Evolutionary conservation across 2,888 invertebrate genomes (phyloP).

Genomic region (Plutella xylostella): DNA sequence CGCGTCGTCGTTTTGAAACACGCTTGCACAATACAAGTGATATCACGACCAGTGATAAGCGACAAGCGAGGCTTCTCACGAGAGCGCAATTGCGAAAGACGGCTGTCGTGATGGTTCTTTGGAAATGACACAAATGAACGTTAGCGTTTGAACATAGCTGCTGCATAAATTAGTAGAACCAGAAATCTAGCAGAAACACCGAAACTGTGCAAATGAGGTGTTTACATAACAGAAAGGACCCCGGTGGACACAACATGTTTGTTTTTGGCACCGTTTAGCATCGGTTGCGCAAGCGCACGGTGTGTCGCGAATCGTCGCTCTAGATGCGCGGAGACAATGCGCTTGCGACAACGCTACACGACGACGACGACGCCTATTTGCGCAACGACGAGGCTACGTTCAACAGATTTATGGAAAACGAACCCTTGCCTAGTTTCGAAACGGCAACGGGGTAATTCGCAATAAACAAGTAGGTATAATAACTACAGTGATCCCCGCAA

Average conservation of each 20-base stretch:
- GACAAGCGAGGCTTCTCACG: conserved; percentile 12
- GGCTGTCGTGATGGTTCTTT: conserved; percentile 15
- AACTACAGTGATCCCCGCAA: too few species aligned
- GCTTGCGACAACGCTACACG: background rate
- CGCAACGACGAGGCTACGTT: background rate
- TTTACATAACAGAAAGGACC: background rate
- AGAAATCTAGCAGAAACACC: background rate
- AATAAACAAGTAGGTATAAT: too few species aligned
- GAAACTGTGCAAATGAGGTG: background rate
- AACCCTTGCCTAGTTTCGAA: background rate
- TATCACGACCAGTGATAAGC: conserved; percentile 24
- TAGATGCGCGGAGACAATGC: conserved; percentile 10
- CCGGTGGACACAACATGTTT: background rate
- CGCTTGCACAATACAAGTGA: conserved; percentile 9
- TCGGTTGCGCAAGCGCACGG: conserved; percentile 4
- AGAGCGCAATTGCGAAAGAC: conserved; percentile 23
- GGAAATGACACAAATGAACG: conserved; percentile 5
- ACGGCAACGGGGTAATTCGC: too few species aligned
- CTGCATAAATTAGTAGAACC: too few species aligned
- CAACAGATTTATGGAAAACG: conserved; percentile 1
- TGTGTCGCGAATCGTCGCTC: conserved; percentile 6
- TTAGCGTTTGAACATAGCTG: background rate
- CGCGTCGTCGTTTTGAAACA: conserved; percentile 1
- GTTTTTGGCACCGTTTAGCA: background rate
- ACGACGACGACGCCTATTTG: background rate